Evolutionary conservation across 1,140 invertebrate genomes (phyloP), one percentile per base, ranked within the genome.

Genomic region (Drosophila pallidifrons): DNA sequence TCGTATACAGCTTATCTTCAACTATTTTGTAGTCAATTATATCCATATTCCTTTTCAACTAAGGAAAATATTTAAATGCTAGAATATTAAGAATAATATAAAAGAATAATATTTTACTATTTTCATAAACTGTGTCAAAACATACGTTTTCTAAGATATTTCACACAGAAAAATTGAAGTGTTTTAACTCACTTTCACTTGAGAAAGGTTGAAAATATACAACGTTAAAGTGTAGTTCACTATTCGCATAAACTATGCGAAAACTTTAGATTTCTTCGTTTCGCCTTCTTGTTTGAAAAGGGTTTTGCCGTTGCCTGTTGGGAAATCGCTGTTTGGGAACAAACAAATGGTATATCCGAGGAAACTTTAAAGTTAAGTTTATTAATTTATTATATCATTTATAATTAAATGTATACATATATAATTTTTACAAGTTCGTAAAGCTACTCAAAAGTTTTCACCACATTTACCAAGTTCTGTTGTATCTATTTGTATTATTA

Each of bases 351-450:
- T 25, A 6, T 32, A 32, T 67, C 11, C 16, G 25, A 16, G 70
- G 74, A 67, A 85, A 81, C 54, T 75, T 79, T 71, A 82, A 79
- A 80, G 61, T 88, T 87, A 43, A 32, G 30, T 54, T 54, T 35
- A 54, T 54, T 87, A 77, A 52, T 87, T 88, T 80, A 88, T 80
- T 82, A 87, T 82, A 72, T 69, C 76, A 79, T 78, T 82, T 87
- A 87, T 81, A 82, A 82, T 88, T 80, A 83, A 83, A 88, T 88
- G 80, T 89, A 75, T 89, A 89, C 77, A 88, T 81, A 80, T 89
- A 78, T 88, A 74, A 70, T 88, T 88, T 88, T 83, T 88, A 88
- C 83, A 88, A 80, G 73, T 88, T 83, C 83, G 77, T 88, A 88
- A 88, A 88, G 85, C 83, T 89, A 88, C 80, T 83, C 85, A 73